phyloP scores from a whole-genome alignment of 2,888 invertebrate species.

The Acronicta psi region DNA sequence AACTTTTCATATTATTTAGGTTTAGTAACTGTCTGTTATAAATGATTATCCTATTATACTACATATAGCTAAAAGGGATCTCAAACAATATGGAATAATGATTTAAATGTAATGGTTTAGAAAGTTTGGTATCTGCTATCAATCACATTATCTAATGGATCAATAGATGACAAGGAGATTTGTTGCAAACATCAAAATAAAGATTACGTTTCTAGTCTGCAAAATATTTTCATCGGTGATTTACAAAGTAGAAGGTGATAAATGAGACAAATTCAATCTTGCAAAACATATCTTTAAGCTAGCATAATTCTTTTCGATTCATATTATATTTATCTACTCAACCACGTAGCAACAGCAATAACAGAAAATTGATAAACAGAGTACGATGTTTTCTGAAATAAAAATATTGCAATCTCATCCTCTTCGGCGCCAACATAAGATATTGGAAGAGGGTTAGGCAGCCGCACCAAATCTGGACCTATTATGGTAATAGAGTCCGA shows the following conservation, averaged over 20 bases:
- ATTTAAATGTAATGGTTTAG: background rate
- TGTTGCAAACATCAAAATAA: background rate
- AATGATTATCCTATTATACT: conserved; percentile 1
- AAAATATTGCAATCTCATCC: conserved; percentile 75
- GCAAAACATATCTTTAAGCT: too few species aligned
- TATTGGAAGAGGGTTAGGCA: conserved; percentile 72
- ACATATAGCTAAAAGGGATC: background rate
- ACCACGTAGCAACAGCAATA: conserved; percentile 49
- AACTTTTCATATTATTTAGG: too few species aligned
- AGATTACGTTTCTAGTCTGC: background rate
- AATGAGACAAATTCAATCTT: too few species aligned
- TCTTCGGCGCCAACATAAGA: conserved; percentile 68
- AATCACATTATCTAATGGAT: background rate
- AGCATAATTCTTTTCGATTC: too few species aligned
- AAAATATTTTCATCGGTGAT: too few species aligned
- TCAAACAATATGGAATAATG: too few species aligned
- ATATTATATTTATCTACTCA: background rate
- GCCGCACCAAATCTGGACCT: conserved; percentile 71
- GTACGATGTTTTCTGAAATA: conserved; percentile 57
- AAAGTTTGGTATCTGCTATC: conserved; percentile 2
- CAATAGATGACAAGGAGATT: background rate
- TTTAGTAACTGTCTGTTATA: background rate
- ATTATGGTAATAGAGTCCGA: conserved; percentile 75
- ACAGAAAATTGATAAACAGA: conserved; percentile 63
- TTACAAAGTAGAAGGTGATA: too few species aligned